Evolutionary conservation across 2,113 vertebrate species (phyloP).

Genomic region (Dryoscopus gambensis): DNA sequence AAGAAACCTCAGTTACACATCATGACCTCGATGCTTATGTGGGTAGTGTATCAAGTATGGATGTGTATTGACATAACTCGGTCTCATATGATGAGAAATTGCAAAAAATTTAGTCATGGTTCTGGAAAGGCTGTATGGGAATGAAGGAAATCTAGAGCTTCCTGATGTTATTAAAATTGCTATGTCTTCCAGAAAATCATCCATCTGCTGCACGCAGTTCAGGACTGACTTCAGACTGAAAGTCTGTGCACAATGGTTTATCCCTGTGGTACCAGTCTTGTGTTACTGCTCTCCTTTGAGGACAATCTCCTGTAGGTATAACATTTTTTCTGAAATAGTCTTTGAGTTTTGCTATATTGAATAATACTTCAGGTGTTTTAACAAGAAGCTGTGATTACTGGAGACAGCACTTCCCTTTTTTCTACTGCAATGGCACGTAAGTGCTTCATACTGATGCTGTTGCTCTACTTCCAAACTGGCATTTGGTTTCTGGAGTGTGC

Average conservation of each 20-base stretch:
- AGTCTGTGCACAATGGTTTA: neutral
- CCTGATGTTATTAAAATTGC: neutral
- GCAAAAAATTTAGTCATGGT: neutral
- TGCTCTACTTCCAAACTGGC: neutral
- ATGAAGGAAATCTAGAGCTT: neutral
- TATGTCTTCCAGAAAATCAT: neutral
- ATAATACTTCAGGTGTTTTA: neutral
- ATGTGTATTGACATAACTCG: neutral
- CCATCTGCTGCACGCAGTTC: neutral
- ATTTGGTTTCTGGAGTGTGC: neutral
- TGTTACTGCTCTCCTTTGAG: neutral
- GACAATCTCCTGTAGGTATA: neutral
- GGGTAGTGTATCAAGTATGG: neutral
- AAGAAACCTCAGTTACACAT: neutral
- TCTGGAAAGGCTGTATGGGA: neutral
- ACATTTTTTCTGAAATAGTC: neutral
- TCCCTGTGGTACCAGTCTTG: neutral
- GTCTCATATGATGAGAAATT: neutral
- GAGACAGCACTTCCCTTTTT: neutral
- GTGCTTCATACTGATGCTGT: neutral
- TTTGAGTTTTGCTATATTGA: neutral
- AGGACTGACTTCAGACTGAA: neutral
- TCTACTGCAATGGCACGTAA: accelerated
- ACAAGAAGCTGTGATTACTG: neutral
- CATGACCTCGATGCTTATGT: neutral